Percentiles rank a stretch among this genome's conserved stretches.
phyloP scores from a whole-genome alignment of 2,888 invertebrate genomes.

The Synanthedon myopaeformis region DNA sequence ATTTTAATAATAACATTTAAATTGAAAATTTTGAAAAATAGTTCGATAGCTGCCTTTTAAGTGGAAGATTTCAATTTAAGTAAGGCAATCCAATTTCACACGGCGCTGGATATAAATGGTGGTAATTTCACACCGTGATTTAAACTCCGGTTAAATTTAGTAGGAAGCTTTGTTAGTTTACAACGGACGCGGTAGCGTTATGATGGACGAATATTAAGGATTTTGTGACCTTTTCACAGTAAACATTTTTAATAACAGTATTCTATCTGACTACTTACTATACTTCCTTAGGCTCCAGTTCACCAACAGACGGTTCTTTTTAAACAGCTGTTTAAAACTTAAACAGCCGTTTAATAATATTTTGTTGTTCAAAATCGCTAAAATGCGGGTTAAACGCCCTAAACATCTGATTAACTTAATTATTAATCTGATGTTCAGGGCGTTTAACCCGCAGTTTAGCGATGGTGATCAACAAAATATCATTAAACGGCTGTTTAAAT shows the following conservation, averaged over 20 bases:
- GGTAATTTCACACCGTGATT: constrained; percentile 22
- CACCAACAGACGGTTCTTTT: too few relatives aligned
- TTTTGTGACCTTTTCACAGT: background rate
- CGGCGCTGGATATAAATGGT: constrained; percentile 36
- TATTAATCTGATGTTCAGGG: too few relatives aligned
- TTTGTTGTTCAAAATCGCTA: too few relatives aligned
- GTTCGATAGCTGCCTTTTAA: constrained; percentile 10
- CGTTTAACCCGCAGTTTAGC: too few relatives aligned
- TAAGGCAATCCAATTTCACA: constrained; percentile 48
- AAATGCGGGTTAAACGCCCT: too few relatives aligned
- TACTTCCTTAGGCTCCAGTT: too few relatives aligned
- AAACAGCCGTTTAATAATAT: too few relatives aligned
- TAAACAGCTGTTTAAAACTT: too few relatives aligned
- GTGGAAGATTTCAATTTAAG: constrained; percentile 40
- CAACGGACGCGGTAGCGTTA: constrained; percentile 4
- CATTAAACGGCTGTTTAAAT: too few relatives aligned
- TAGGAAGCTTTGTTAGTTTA: constrained; percentile 7
- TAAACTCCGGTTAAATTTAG: constrained; percentile 11
- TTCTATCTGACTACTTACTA: background rate
- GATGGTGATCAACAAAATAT: too few relatives aligned
- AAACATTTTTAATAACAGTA: background rate
- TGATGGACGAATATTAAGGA: constrained; percentile 7
- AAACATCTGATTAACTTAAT: too few relatives aligned
- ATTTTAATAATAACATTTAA: background rate
- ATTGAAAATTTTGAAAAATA: constrained; percentile 2